phyloP scores from a whole-genome alignment of 2,888 invertebrate genomes.

The Coecobrya sp. region DNA sequence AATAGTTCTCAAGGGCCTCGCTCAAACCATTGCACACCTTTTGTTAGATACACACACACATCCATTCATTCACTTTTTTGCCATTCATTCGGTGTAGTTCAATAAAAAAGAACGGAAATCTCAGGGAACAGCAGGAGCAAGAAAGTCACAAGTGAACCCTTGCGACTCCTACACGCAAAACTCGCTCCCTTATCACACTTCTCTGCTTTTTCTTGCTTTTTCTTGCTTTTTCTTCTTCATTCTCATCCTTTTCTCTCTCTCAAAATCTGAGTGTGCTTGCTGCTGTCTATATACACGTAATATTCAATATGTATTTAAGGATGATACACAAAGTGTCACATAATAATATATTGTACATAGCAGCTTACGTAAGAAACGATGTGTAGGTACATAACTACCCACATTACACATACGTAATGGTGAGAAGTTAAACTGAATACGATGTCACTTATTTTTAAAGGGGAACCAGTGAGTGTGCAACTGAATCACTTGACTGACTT shows the following conservation, averaged over 20 bases:
- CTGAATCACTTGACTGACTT: constrained; percentile 52
- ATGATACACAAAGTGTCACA: no score
- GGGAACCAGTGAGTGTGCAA: not conserved
- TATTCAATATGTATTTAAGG: no score
- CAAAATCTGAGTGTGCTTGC: not conserved
- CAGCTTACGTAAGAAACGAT: no score
- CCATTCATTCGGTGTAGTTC: not conserved
- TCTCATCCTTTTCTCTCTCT: not conserved
- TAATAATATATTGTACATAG: no score
- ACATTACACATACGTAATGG: no score
- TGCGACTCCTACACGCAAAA: not conserved
- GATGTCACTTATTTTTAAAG: constrained; percentile 6
- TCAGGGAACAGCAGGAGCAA: constrained; percentile 1
- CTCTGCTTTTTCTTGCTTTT: not conserved
- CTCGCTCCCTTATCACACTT: not conserved
- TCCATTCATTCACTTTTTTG: not conserved
- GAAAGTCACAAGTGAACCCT: constrained; percentile 24
- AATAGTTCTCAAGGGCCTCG: constrained; percentile 49
- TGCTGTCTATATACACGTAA: no score
- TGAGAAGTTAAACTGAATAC: not conserved
- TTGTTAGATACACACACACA: not conserved
- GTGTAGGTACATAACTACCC: not conserved
- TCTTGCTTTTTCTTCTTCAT: not conserved
- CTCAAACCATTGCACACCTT: constrained; percentile 20
- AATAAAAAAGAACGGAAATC: constrained; percentile 51